A percentile compares a stretch with the other conserved stretches of the same genome.
Conservation (phyloP, 35 echinoderm and acorn worm genomes). For the Chiridota heheva region DNA sequence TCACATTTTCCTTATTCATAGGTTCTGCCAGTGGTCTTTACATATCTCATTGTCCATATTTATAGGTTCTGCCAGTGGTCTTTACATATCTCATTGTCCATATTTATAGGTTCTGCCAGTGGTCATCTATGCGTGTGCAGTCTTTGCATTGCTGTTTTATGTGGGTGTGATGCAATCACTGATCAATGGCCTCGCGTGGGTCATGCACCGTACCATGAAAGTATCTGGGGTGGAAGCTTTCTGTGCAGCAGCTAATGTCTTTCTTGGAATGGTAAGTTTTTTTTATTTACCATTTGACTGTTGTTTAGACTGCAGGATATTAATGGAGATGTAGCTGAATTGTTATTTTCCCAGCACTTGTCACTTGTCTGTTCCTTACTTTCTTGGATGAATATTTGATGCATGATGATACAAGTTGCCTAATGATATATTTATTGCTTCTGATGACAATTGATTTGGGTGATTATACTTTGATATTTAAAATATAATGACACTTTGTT, state of each 20-base stretch:
- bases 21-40: neutral
- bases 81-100: neutral
- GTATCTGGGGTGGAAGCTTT: conserved; percentile 92
- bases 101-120: conserved; percentile 80
- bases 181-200: conserved; percentile 59
- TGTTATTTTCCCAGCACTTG: too few species aligned
- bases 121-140: conserved; percentile 77
- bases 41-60: neutral
- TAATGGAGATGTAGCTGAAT: too few species aligned
- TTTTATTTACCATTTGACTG: too few species aligned
- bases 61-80: conserved; percentile 90
- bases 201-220: conserved; percentile 93
- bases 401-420: too few species aligned
- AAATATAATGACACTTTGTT: too few species aligned
- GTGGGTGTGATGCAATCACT: conserved; percentile 79
- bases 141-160: conserved; percentile 83
- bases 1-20: too few species aligned
- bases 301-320: too few species aligned
- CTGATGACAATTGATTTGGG: too few species aligned
- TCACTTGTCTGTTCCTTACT: too few species aligned
- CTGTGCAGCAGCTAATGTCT: conserved; percentile 88
- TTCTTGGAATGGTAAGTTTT: conserved; percentile 86
- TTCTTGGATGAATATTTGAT: too few species aligned
- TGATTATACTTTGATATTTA: too few species aligned
- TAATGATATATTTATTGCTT: too few species aligned